phyloP scores from a whole-genome alignment of 1,140 invertebrate genomes.

The Drosophila parvula region DNA sequence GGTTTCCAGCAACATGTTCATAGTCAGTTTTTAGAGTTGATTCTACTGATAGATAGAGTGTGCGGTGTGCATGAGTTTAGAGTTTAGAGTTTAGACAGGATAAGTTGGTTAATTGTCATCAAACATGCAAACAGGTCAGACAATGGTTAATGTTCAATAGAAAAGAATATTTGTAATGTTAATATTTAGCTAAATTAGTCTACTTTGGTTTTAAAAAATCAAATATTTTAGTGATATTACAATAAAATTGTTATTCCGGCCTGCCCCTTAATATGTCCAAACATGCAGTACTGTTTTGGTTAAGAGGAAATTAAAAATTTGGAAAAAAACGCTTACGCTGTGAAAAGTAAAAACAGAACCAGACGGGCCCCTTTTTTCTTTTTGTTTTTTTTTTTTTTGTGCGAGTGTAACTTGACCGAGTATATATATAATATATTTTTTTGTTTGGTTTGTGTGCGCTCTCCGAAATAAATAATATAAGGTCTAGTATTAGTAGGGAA shows the following conservation, averaged over 20 bases:
- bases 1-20: constrained; percentile 81
- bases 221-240: constrained; percentile 7
- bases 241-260: constrained; percentile 2
- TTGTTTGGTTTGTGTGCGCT: constrained; percentile 59
- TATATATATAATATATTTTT: constrained; percentile 21
- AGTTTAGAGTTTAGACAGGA: constrained; percentile 21
- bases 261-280: constrained; percentile 10
- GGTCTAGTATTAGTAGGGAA: constrained; percentile 53
- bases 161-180: background rate
- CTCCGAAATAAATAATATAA: constrained; percentile 50
- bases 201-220: background rate
- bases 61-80: constrained; percentile 23
- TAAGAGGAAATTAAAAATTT: constrained; percentile 54
- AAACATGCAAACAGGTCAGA: constrained; percentile 31
- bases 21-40: constrained; percentile 75
- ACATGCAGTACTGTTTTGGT: constrained; percentile 33
- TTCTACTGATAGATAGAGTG: constrained; percentile 55
- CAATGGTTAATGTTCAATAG: background rate
- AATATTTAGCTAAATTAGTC: background rate
- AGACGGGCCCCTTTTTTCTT: constrained; percentile 53
- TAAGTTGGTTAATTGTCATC: constrained; percentile 24
- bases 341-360: constrained; percentile 80
- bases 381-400: constrained; percentile 44
- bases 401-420: constrained; percentile 48
- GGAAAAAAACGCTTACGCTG: constrained; percentile 76